Evolutionary conservation across 2,888 invertebrate genomes (phyloP), one percentile per base, ranked within the genome.

Genomic region (Odontothrips loti): DNA sequence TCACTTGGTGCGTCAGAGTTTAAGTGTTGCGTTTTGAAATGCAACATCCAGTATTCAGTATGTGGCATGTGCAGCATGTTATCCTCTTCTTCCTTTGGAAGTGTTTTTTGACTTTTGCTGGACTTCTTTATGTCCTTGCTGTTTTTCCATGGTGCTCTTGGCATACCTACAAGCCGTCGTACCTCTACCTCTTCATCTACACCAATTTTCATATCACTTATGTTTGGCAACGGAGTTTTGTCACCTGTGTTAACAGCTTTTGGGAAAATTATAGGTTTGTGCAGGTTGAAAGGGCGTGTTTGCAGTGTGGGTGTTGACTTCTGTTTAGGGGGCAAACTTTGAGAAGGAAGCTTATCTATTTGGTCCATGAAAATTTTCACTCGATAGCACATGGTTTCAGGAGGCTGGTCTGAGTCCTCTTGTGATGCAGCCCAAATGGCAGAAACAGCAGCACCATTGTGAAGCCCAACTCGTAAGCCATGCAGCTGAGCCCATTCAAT

Each of bases 401-500:
- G 6, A 43, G 34, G 34, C 34, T 43, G 34, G 6, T 43, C 6
- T 43, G 34, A 43, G 34, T 43, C 34, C 34, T 43, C 34, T 43
- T 43, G 34, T 43, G 34, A 43, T 43, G 34, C 6, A 43, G 34
- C 34, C 34, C 34, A 43, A 43, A 43, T 43, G 34, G 34, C 2
- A 43, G 68, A 75, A 0, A 75, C 68, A 23, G 23, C 68, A 23
- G 68, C n/a, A 9, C 68, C 68, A 75, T 12, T 75, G 27, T 27
- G 68, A 9, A 75, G 27, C 12, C 68, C 68, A 23, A 75, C 27
- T 8, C 27, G 68, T 27, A 75, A 12, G 23, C 68, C 68, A 27
- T 75, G 68, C 68, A 23, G 68, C 68, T 75, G 68, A 75, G 68
- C 68, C 68, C 68, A 75, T 75, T 27, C 27, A 23, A 75, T 27